These are phyloP conservation scores for Pollenia angustigena DNA, from an alignment of 2,888 invertebrate species.

Conservation along the genomic window DNA sequence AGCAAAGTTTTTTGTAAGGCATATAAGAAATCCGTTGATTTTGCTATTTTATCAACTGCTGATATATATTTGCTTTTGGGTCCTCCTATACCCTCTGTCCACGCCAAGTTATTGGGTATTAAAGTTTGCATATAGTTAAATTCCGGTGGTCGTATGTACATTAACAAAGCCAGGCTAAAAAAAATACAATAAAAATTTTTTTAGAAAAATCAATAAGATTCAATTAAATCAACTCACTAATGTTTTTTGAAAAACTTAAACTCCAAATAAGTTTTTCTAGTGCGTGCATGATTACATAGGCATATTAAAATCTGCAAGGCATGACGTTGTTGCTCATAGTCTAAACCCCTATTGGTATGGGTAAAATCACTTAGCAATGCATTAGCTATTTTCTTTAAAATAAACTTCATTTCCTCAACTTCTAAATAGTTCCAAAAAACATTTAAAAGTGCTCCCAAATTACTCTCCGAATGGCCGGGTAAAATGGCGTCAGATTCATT, in stretches of 20 bases:
- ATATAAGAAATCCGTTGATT: conserved; percentile 81
- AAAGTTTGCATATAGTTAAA: conserved; percentile 81
- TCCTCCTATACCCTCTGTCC: conserved; percentile 84
- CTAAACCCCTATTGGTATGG: conserved; percentile 81
- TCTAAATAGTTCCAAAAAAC: conserved; percentile 83
- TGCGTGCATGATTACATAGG: conserved; percentile 85
- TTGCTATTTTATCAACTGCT: conserved; percentile 80
- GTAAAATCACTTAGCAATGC: conserved; percentile 78
- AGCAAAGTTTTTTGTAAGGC: conserved; percentile 83
- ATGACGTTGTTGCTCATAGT: conserved; percentile 84
- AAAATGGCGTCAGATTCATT: conserved; percentile 77
- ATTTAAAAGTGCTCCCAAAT: conserved; percentile 80
- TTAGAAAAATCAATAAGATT: no score
- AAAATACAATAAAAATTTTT: neutral
- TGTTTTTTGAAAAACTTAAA: conserved; percentile 85
- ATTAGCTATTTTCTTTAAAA: conserved; percentile 81
- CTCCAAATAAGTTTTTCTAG: conserved; percentile 85
- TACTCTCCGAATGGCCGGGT: conserved; percentile 79
- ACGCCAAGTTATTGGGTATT: conserved; percentile 81
- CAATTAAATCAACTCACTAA: conserved; percentile 79
- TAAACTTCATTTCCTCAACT: conserved; percentile 81
- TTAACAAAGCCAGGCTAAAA: conserved; percentile 81
- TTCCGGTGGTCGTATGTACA: conserved; percentile 83
- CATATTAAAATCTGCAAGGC: conserved; percentile 84
- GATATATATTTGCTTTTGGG: conserved; percentile 80